Evolutionary conservation across 2,888 invertebrate genomes (phyloP).

Genomic region (Acleris sparsana): DNA sequence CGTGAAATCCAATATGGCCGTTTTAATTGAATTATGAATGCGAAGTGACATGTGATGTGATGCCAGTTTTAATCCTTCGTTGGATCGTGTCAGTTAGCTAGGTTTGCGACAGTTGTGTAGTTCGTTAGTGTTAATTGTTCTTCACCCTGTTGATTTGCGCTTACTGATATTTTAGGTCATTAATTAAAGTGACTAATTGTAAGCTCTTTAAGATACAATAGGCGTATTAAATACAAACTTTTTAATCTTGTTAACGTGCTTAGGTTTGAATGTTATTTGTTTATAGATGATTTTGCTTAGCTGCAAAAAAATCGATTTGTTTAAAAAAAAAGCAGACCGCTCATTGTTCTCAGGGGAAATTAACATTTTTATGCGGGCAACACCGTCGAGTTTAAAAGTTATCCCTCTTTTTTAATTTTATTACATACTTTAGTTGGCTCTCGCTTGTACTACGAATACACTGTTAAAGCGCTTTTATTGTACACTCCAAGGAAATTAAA

Average conservation of each 20-base stretch:
- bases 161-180: not conserved
- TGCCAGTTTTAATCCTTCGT: conserved; percentile 33
- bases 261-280: too few species aligned
- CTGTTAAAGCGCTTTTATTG: conserved; percentile 42
- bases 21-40: conserved; percentile 57
- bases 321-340: conserved; percentile 52
- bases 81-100: conserved; percentile 21
- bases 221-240: too few species aligned
- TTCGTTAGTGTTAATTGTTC: conserved; percentile 24
- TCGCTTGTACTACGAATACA: conserved; percentile 34
- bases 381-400: conserved; percentile 50
- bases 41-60: conserved; percentile 43
- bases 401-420: conserved; percentile 53
- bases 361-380: conserved; percentile 55
- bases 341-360: conserved; percentile 63
- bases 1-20: conserved; percentile 60
- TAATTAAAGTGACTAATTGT: too few species aligned
- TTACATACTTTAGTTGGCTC: conserved; percentile 35
- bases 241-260: too few species aligned
- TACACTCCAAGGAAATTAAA: conserved; percentile 39
- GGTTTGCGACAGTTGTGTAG: conserved; percentile 16
- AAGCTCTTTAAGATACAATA: too few species aligned
- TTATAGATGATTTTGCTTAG: too few species aligned
- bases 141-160: conserved; percentile 1
- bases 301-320: conserved; percentile 13